Base-by-base conservation (phyloP, 2,888 invertebrate species). In the Hypolimnas misippus region DNA sequence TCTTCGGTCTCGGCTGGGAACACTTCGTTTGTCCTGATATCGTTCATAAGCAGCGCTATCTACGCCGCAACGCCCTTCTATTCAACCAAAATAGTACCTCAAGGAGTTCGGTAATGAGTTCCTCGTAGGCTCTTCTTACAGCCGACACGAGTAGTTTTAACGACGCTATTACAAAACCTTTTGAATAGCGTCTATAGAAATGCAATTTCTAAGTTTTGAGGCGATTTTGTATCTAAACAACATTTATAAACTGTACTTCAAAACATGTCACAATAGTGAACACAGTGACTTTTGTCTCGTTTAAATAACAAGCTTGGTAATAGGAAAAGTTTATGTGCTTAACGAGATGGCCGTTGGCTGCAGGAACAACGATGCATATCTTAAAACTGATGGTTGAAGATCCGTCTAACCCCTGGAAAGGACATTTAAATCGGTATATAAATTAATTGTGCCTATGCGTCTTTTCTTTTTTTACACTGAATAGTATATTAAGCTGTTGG, bases 11-110 rank as follows among this genome's bases (percentile, higher is more conserved):
- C 67, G 69, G 68, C 62, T 67, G 68, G 68, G 73, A 74, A 80
- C 70, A 88, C 90, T 89, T 89, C 83, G 84, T 90, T 90, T 89
- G 89, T 82, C 77, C 83, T 83, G 88, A 89, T 90, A 89, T 87
- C 86, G 84, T 82, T 87, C 86, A 87, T 87, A 87, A 89, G 86
- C 83, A 80, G 74, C 81, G 81, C 87, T 89, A 89, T 89, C 87
- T 88, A 79, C 66, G 64, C 73, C 76, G 74, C 77, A 76, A 78
- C 81, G 79, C 78, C 80, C 71, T 78, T 76, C 88, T 82, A 88
- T 90, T 90, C 89, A 89, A 76, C 88, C 86, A 79, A 90, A 90
- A 90, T 89, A 87, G 86, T 88, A 86, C 86, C 87, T 89, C 85
- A 84, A 89, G 88, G 88, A 87, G 86, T 88, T 89, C 72, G 81